phyloP scores from a whole-genome alignment of 2,113 vertebrate genomes.

The Junco hyemalis region DNA sequence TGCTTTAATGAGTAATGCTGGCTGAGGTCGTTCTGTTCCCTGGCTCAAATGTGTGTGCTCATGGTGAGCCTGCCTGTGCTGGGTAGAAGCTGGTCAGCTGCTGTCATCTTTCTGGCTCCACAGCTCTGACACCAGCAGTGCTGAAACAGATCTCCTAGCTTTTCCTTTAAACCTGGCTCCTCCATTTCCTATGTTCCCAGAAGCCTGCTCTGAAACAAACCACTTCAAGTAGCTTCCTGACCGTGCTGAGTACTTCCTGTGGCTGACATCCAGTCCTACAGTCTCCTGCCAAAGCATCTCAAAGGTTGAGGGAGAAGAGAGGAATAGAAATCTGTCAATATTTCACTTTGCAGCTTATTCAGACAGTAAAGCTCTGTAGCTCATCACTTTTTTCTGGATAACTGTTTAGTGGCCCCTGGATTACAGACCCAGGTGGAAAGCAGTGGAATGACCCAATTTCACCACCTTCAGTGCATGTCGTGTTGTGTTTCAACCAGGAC shows the following conservation, averaged over 20 bases:
- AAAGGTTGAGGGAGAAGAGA: background rate
- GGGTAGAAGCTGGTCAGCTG: background rate
- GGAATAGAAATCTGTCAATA: background rate
- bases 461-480: background rate
- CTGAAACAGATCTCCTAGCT: background rate
- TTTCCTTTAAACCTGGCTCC: background rate
- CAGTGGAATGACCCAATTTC: background rate
- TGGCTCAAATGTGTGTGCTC: background rate
- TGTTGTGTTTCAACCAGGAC: background rate
- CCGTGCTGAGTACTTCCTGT: background rate
- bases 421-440: background rate
- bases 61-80: background rate
- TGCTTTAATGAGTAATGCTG: conserved; percentile 29
- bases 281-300: conserved; percentile 1
- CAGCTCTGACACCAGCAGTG: background rate
- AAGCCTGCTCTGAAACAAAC: conserved; percentile 11
- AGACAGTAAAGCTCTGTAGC: background rate
- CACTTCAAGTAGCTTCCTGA: background rate
- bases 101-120: background rate
- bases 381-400: background rate
- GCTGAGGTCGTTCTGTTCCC: conserved; percentile 26
- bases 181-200: conserved; percentile 27
- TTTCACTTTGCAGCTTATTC: background rate
- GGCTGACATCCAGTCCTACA: conserved; percentile 31
- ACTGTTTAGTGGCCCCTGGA: background rate